Evolutionary conservation across 2,888 invertebrate species (phyloP), one percentile per base, ranked within the genome.

Genomic region (Labia minor): DNA sequence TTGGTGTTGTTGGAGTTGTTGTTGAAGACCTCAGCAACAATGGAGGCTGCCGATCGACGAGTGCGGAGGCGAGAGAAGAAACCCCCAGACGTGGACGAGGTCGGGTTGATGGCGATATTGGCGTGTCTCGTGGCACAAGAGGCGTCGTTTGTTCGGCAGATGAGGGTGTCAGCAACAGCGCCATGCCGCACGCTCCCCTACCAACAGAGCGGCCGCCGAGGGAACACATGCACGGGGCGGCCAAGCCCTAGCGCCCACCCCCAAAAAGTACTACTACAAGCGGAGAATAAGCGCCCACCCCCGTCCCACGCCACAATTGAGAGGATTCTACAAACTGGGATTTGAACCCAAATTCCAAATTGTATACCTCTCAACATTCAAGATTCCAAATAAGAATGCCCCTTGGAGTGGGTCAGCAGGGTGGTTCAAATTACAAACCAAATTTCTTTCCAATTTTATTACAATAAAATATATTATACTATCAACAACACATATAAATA

Each of bases 101-200:
- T 6, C 63, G 65, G 63, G 37, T 65, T 16, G 61, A 66, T 61
- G 62, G 62, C 3, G 63, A 65, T n/a, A 65, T 33, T 18, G 65
- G 61, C 20, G 64, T 14, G 63, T 26, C 26, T 49, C 64, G 20
- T 26, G 49, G 16, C 62, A 37, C 16, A 21, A 21, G 18, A 26
- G 66, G 18, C 26, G 37, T n/a, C 33, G 63, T 19, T 21, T 19
- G 33, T 61, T 37, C 66, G 61, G 18, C 61, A 33, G 37, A 21
- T 62, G 67, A 19, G 81, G 79, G 1, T 79, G 80, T 80, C 80
- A 80, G 80, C 80, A 80, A 74, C 80, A 79, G 72, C 77, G 73
- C 79, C 79, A 79, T 73, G 78, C 77, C 73, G 49, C 49, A 49
- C 77, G 77, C 74, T 79, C 78, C 77, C 79, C 80, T 80, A 77